These are phyloP conservation scores for Platypus cylindrus DNA, from an alignment of 2,888 invertebrate species.

Conservation along the genomic window DNA sequence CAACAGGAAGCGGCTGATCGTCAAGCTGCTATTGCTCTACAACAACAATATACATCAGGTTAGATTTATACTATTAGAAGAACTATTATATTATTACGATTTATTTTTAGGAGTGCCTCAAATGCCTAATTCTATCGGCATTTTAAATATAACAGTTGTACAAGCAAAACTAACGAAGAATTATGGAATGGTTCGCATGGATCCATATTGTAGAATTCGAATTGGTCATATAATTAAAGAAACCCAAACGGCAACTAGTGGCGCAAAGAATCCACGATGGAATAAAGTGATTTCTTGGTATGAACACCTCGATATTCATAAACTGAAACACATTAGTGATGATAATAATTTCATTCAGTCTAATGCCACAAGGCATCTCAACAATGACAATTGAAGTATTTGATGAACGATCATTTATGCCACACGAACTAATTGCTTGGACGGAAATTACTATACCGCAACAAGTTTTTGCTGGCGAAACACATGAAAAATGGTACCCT, in stretches of 20 bases:
- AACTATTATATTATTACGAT: not conserved
- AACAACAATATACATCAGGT: constrained; percentile 48
- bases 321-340: not conserved
- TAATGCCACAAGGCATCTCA: constrained; percentile 79
- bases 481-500: constrained; percentile 90
- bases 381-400: constrained; percentile 86
- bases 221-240: constrained; percentile 93
- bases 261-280: constrained; percentile 91
- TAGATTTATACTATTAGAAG: constrained; percentile 8
- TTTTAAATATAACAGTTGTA: constrained; percentile 73
- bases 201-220: constrained; percentile 85
- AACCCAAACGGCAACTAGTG: constrained; percentile 89
- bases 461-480: constrained; percentile 73
- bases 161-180: constrained; percentile 90
- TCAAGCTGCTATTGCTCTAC: constrained; percentile 61
- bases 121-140: constrained; percentile 43
- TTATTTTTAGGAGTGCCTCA: constrained; percentile 22
- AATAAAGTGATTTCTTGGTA: constrained; percentile 89
- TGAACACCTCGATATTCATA: constrained; percentile 21
- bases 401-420: constrained; percentile 93
- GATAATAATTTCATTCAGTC: constrained; percentile 37
- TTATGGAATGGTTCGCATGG: constrained; percentile 91
- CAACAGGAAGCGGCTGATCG: constrained; percentile 67
- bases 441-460: constrained; percentile 78
- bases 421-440: constrained; percentile 94